Evolutionary conservation across 2,888 invertebrate species (phyloP), one percentile per base, ranked within the genome.

Genomic region (Cerceris rybyensis): DNA sequence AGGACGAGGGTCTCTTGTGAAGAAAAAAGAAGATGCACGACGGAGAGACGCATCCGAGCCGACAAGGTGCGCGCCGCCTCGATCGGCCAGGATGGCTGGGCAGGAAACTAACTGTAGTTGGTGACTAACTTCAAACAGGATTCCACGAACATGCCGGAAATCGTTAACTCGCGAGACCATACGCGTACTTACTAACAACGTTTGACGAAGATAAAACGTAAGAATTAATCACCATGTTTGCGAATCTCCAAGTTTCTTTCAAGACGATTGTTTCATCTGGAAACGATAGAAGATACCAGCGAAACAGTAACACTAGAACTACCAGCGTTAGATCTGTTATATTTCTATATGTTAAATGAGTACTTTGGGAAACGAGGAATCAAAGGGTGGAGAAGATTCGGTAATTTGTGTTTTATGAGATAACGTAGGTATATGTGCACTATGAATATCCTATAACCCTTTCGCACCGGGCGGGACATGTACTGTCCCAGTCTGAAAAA

Each of bases 41-140:
- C 39, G 42, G 61, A 72, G 67, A 70, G 74, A 63, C 78, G 59
- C 57, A 72, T 81, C 71, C 75, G 52, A 66, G 75, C 63, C 58
- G 66, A 72, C 75, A 68, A 73, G 80, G 70, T 72, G 70, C 63
- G 78, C 76, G 69, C 79, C 70, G 78, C 73, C 81, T 81, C 66
- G 85, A 85, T 79, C 84, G 65, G 66, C 73, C 79, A 67, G 83
- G 67, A 81, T 70, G 78, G 72, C 75, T 64, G 57, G 75, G 65
- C 84, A 84, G 85, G 82, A 85, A 86, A 80, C 83, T 87, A 87
- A 87, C 87, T 87, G 87, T 87, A 82, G 84, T 86, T 82, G 78
- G 83, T 81, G 86, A 85, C 82, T 80, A 82, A 81, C 83, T 80
- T 80, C 79, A 71, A 80, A 78, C 82, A 78, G 75, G 75, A 85